Evolutionary conservation across 2,113 vertebrate species (phyloP), one percentile per base, ranked within the genome.

Genomic region (Lucifuga dentata): DNA sequence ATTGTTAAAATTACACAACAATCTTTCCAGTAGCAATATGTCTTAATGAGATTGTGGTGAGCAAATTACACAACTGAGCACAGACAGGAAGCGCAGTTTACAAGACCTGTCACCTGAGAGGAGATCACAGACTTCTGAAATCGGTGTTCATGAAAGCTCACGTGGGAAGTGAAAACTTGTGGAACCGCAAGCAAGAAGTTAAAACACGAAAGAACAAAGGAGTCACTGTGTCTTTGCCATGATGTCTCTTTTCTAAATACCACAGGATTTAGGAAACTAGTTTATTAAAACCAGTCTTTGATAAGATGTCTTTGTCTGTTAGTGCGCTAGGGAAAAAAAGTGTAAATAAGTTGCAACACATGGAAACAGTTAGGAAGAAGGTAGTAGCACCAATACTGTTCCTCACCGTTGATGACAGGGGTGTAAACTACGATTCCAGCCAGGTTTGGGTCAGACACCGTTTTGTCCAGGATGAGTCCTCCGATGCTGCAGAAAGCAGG

Each of bases 381-480:
- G 36, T 17, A 33, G 24, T 6, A 5, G 35, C 3, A 39, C 24
- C 11, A 24, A 32, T 5, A 32, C 10, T 5, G 35, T 33, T 32
- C 56, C 96, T 96, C 93, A 99, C 97, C 97, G 11, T 98, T 99
- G 84, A 99, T 97, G 46, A 99, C 97, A 1, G 97, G 97, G 2
- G 95, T 98, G 90, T 98, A 99, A 68, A 99, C 97, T 19, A 98
- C 97, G 68, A 99, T 99, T 62, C 98, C 98, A 63, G 93, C 97
- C 84, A 99, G 86, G 77, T 98, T 97, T 21, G 97, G 96, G 83
- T 99, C 93, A 3, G 98, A 97, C 86, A 99, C 95, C 3, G 98
- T 99, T 88, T 97, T 98, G 90, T 97, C 98, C 93, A 99, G 91
- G 91, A 99, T 99, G 90, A 99, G 96, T 59, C 97, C 97, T 76